Evolutionary conservation across 2,888 invertebrate genomes (phyloP), one percentile per base, ranked within the genome.

Genomic region (Lingula anatina): DNA sequence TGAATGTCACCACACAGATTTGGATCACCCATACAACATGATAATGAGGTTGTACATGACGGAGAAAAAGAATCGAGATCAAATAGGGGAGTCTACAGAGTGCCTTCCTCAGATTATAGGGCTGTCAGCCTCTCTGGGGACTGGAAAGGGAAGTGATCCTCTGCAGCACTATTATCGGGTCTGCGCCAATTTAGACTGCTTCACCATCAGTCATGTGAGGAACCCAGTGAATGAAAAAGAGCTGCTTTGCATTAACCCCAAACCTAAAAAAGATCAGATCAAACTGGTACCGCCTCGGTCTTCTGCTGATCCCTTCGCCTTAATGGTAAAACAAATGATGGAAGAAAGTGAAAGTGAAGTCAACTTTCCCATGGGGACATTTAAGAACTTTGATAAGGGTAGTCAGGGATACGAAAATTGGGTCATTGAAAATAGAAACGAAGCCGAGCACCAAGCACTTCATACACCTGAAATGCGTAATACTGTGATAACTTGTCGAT

Each of bases 1-100:
- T 36, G 55, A 55, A 31, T 54, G 53, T 35, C 55, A 55, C 41
- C 55, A 55, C 42, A 55, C 54, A 21, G 46, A 47, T 20, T 31
- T 46, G 15, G 35, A 43, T 7, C 55, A 55, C 43, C 55, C 55
- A 7, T 55, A 54, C 47, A 51, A 50, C 43, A 41, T 42, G 20
- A 52, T 55, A n/a, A 52, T 55, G 54, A 27, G 35, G 24, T 20
- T 40, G 18, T 49, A 49, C 27, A 43, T 31, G 7, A 39, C 7
- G 18, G n/a, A 39, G 39, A 39, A 20, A 18, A 15, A 31, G 31
- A 31, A 15, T 12, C 9, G 7, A 12, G 31, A 31, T 31, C 9
- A 31, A 31, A 15, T 31, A 15, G 15, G 9, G 9, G 31, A 31
- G 9, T 15, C 31, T 15, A 9, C 9, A 9, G 31, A 12, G 15